Conservation (phyloP, 92 coral and sea anemone species). For the Isaurus tuberculatus region DNA sequence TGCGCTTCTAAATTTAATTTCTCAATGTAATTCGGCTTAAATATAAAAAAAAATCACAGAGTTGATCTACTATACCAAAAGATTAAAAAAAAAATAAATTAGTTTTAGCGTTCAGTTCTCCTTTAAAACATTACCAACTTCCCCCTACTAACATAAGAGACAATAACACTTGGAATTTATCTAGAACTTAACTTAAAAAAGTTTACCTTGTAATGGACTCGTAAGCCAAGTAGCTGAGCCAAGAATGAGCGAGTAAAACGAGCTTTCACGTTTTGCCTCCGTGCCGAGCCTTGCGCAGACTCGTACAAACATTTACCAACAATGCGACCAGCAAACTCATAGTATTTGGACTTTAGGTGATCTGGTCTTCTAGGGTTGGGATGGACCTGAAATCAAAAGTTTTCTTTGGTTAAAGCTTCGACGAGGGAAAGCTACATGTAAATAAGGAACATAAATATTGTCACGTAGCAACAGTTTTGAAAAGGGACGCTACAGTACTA, state of each 20-base stretch:
- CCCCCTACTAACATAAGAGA: too few species aligned
- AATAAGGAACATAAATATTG: not conserved
- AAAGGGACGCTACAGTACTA: not conserved
- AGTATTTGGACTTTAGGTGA: slow-evolving; percentile 76
- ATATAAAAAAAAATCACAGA: too few species aligned
- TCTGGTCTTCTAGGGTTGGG: slow-evolving; percentile 86
- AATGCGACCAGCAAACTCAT: slow-evolving; percentile 95
- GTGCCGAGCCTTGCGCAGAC: slow-evolving; percentile 74
- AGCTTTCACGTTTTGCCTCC: slow-evolving; percentile 91
- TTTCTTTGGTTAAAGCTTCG: not conserved
- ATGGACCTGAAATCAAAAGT: slow-evolving; percentile 70
- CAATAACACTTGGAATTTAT: too few species aligned
- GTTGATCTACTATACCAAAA: too few species aligned
- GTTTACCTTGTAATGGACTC: slow-evolving; percentile 89
- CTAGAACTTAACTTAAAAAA: not conserved
- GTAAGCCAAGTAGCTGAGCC: slow-evolving; percentile 93
- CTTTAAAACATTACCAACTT: too few species aligned
- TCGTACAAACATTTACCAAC: slow-evolving; percentile 96
- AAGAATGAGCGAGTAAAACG: slow-evolving; percentile 91
- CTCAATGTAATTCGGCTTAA: too few species aligned
- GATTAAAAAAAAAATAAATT: too few species aligned
- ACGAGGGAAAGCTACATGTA: not conserved
- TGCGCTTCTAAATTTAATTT: too few species aligned
- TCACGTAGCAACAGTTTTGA: not conserved
- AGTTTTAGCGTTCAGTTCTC: too few species aligned